phyloP scores from a whole-genome alignment of 1,140 invertebrate species.

The Drosophila sp. region DNA sequence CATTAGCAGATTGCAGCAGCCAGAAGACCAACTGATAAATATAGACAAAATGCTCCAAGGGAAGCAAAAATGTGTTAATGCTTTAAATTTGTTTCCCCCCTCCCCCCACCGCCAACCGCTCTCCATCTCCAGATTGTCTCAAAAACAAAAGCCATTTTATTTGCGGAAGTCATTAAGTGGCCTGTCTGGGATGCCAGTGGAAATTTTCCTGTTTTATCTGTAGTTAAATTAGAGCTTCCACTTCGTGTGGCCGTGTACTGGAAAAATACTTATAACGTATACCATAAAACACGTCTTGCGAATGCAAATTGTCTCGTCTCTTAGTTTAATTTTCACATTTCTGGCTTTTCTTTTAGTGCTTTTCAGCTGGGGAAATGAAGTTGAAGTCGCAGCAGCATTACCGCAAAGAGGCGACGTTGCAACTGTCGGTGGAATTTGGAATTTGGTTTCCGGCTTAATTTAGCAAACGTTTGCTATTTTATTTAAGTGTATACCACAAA shows the following conservation, averaged over 20 bases:
- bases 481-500: constrained; percentile 42
- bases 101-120: background rate
- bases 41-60: constrained; percentile 48
- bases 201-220: constrained; percentile 47
- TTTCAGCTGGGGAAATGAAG: constrained; percentile 64
- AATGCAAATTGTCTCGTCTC: constrained; percentile 62
- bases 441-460: constrained; percentile 75
- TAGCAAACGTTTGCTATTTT: constrained; percentile 77
- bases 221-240: constrained; percentile 29
- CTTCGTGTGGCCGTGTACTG: constrained; percentile 30
- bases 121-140: background rate
- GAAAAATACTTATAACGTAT: constrained; percentile 67
- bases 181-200: constrained; percentile 36
- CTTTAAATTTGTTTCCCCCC: constrained; percentile 58
- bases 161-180: constrained; percentile 80
- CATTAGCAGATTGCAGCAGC: constrained; percentile 71
- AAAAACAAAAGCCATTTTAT: constrained; percentile 65
- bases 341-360: constrained; percentile 16
- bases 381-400: constrained; percentile 66
- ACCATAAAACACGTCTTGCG: constrained; percentile 48
- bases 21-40: constrained; percentile 58
- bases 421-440: constrained; percentile 57
- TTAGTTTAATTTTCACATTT: constrained; percentile 13
- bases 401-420: constrained; percentile 68
- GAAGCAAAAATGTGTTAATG: constrained; percentile 54